phyloP scores from a whole-genome alignment of 1,140 invertebrate species.

The Kradibia gibbosae region DNA sequence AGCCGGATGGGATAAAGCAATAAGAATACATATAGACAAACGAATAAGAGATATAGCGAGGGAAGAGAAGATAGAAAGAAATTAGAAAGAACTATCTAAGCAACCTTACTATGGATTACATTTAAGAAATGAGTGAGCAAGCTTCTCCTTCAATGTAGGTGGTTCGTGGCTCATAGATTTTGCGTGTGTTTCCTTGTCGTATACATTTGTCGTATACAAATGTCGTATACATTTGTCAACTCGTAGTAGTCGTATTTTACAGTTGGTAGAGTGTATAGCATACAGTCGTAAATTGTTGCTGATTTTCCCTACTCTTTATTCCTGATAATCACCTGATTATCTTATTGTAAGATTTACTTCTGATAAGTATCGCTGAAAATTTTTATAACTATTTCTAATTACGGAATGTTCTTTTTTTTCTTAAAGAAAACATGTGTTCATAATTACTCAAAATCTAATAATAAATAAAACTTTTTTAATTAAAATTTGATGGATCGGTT shows the following conservation, averaged over 20 bases:
- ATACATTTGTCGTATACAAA: slow-evolving; percentile 61
- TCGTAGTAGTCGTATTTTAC: slow-evolving; percentile 57
- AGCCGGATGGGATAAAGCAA: not conserved
- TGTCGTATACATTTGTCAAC: slow-evolving; percentile 58
- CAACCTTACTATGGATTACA: slow-evolving; percentile 39
- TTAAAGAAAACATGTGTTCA: too few species aligned
- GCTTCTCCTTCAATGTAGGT: slow-evolving; percentile 47
- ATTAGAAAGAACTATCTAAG: slow-evolving; percentile 22
- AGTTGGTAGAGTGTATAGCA: slow-evolving; percentile 50
- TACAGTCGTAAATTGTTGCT: slow-evolving; percentile 41
- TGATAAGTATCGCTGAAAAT: not conserved
- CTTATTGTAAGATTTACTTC: slow-evolving; percentile 17
- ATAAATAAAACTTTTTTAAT: too few species aligned
- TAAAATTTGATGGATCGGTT: too few species aligned
- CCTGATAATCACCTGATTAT: slow-evolving; percentile 50
- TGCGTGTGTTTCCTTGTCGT: slow-evolving; percentile 51
- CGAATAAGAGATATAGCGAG: not conserved
- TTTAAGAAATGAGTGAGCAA: slow-evolving; percentile 28
- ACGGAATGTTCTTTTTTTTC: not conserved
- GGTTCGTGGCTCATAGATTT: slow-evolving; percentile 48
- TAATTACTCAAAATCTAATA: too few species aligned
- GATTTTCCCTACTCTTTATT: slow-evolving; percentile 34
- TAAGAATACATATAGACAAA: not conserved
- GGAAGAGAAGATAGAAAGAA: not conserved
- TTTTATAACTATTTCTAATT: not conserved